These are phyloP conservation scores for Lithophane socia DNA, from an alignment of 2,888 invertebrate species.

Conservation along the genomic window DNA sequence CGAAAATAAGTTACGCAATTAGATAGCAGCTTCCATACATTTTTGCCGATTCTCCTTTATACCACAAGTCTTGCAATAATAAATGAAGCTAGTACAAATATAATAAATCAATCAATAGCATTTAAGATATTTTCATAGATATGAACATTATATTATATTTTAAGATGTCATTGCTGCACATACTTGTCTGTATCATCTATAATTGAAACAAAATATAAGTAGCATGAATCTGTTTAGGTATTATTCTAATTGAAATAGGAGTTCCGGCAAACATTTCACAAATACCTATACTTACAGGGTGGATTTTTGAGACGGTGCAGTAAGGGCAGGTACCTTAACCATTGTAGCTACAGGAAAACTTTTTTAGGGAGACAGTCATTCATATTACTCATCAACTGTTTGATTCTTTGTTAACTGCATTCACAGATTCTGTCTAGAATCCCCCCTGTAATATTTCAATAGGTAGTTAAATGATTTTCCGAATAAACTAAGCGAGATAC, in stretches of 20 bases:
- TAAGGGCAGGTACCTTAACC: too few species aligned
- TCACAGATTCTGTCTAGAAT: not conserved
- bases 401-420: not conserved
- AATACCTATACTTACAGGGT: too few species aligned
- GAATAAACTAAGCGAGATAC: not conserved
- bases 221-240: not conserved
- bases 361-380: too few species aligned
- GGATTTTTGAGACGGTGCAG: not conserved
- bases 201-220: not conserved
- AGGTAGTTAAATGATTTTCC: not conserved
- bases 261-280: not conserved
- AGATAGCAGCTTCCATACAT: too few species aligned
- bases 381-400: not conserved
- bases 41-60: not conserved
- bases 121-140: conserved; percentile 20
- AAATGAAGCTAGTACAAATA: conserved; percentile 51
- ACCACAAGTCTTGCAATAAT: conserved; percentile 4
- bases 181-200: not conserved
- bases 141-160: conserved; percentile 11
- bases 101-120: conserved; percentile 39
- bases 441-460: not conserved
- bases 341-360: not conserved
- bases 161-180: conserved; percentile 5
- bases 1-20: too few species aligned
- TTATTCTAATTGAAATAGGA: not conserved